Base-by-base conservation (phyloP, 2,888 invertebrate species). In the Augochlorella aurata region DNA sequence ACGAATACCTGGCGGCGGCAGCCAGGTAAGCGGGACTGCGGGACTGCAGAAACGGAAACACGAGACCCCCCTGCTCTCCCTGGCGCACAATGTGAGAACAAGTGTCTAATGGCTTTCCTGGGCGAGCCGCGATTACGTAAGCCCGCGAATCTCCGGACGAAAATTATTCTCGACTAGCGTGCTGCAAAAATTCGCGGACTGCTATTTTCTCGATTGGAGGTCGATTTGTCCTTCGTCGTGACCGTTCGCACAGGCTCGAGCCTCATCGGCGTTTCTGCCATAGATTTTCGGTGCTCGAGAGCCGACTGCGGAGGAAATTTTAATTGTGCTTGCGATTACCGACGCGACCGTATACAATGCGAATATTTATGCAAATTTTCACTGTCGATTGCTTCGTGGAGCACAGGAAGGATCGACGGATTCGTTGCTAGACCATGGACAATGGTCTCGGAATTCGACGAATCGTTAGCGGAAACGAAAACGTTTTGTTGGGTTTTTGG, bases 41-140 rank as follows among this genome's bases (percentile, higher is more conserved):
- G 79, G 76, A 49, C 81, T 77, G 76, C 71, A 74, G 71, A 71
- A 87, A 82, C 81, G 81, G 81, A 87, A 87, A 87, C 79, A 54
- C 83, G 84, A 76, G 74, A 81, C 58, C 63, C 73, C 77, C 77
- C 67, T 73, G 69, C 58, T 16, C 52, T 49, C 49, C 70, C 76
- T 21, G 69, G 54, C 52, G 65, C 52, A 71, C 83, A 58, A 85
- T 73, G 85, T 82, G 82, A 78, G 85, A 82, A 82, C 82, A 75
- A 75, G 75, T 82, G 73, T 81, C 74, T 58, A 29, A 83, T 52
- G 52, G 65, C 74, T 80, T 63, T 72, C 61, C 52, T 61, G 18
- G 52, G n/a, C 66, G 71, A 74, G 69, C 63, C 68, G 45, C 45
- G 69, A 78, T 79, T 72, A 76, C 38, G 63, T 54, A 61, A 81